These are phyloP conservation scores for Anagrus nilaparvatae DNA, from an alignment of 1,140 invertebrate genomes.

Conservation along the genomic window DNA sequence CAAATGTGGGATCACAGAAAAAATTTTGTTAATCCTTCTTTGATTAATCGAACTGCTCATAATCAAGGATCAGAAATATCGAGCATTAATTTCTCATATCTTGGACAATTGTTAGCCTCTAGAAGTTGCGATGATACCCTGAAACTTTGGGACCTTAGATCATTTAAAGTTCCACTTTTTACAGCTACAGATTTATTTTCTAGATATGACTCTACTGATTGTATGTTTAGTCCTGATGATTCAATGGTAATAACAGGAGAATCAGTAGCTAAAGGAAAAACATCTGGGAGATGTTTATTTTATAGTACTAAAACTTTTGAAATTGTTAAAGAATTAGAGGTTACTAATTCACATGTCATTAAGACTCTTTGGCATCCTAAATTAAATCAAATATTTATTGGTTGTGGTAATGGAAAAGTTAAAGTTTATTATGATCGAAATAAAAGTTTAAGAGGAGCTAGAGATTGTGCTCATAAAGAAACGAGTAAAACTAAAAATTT, in stretches of 20 bases:
- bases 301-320: slow-evolving; percentile 73
- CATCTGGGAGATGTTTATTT: slow-evolving; percentile 68
- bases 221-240: slow-evolving; percentile 91
- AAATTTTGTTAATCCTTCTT: slow-evolving; percentile 69
- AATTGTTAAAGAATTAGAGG: slow-evolving; percentile 59
- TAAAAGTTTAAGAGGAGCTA: slow-evolving; percentile 79
- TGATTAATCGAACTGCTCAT: slow-evolving; percentile 73
- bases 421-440: slow-evolving; percentile 87
- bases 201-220: slow-evolving; percentile 85
- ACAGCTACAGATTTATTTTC: slow-evolving; percentile 64
- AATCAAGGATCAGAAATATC: slow-evolving; percentile 71
- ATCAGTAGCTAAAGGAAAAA: slow-evolving; percentile 63
- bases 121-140: slow-evolving; percentile 86
- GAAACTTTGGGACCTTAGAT: slow-evolving; percentile 89
- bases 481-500: slow-evolving; percentile 67
- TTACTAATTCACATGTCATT: slow-evolving; percentile 74
- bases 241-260: slow-evolving; percentile 78
- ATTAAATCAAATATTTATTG: slow-evolving; percentile 91
- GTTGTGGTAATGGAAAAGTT: slow-evolving; percentile 82
- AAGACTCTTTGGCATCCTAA: slow-evolving; percentile 93
- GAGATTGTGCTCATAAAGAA: slow-evolving; percentile 78
- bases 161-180: slow-evolving; percentile 70
- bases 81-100: slow-evolving; percentile 79
- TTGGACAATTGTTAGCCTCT: slow-evolving; percentile 68
- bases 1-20: slow-evolving; percentile 95